Evolutionary conservation across 1,140 invertebrate genomes (phyloP).

Genomic region (Phortica variegata): DNA sequence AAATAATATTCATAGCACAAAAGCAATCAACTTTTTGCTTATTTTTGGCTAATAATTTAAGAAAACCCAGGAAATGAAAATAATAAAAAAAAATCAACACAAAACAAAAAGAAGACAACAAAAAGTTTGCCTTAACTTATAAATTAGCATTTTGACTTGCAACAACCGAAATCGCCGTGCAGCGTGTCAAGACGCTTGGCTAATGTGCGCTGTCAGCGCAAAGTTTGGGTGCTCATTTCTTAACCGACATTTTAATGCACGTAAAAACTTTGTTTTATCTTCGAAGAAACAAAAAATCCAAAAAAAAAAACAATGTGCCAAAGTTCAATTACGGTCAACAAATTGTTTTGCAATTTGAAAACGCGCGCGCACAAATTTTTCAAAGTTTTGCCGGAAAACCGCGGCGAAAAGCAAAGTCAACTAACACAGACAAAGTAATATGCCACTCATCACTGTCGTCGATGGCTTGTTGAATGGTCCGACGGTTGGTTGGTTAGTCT

Average conservation of each 20-base stretch:
- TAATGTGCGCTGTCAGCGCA: no score
- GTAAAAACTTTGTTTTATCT: constrained; percentile 33
- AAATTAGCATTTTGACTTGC: background rate
- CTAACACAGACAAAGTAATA: no score
- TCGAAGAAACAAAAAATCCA: background rate
- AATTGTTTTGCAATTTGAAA: constrained; percentile 52
- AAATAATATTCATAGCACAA: no score
- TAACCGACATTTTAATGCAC: no score
- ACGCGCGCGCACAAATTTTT: constrained; percentile 27
- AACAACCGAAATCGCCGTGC: background rate
- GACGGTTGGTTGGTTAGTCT: no score
- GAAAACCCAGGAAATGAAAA: no score
- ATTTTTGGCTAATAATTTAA: no score
- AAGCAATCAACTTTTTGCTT: no score
- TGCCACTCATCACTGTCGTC: no score
- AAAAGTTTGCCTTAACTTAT: background rate
- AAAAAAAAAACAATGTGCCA: constrained; percentile 16
- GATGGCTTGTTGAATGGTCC: no score
- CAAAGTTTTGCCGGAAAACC: constrained; percentile 37
- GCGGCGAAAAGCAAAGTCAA: constrained; percentile 12
- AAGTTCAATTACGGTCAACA: constrained; percentile 54
- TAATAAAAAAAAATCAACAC: background rate
- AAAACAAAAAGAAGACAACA: background rate
- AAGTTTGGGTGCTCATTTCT: no score
- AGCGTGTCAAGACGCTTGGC: background rate